These are phyloP conservation scores for Dipodomys ordii DNA, from an alignment of 2,113 vertebrate species.

Conservation along the genomic window DNA sequence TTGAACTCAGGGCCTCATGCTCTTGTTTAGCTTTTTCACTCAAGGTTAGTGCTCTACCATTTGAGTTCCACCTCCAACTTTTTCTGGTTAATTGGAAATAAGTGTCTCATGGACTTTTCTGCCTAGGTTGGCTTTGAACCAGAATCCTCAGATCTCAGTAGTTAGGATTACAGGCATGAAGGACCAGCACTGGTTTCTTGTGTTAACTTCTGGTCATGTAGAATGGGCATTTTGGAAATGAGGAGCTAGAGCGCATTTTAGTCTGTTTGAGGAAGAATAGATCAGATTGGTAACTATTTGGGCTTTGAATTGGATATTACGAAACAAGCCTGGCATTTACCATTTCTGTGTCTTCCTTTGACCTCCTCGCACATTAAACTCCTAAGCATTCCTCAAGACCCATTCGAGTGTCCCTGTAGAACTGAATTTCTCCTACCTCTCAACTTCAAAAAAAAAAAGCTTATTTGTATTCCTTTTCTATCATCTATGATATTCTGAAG, in stretches of 20 bases:
- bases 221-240: background rate
- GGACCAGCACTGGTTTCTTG: background rate
- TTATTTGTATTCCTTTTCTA: conserved; percentile 46
- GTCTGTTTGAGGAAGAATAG: background rate
- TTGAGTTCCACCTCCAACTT: too few relatives aligned
- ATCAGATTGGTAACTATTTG: background rate
- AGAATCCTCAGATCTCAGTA: too few relatives aligned
- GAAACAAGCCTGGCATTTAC: background rate
- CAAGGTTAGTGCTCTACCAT: too few relatives aligned
- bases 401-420: background rate
- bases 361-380: background rate
- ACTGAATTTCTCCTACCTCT: background rate
- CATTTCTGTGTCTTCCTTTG: background rate
- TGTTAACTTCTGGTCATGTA: conserved; percentile 1
- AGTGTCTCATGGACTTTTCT: too few relatives aligned
- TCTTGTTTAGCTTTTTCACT: too few relatives aligned
- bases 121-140: too few relatives aligned
- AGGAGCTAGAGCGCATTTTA: background rate
- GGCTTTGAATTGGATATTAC: background rate
- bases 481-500: conserved; percentile 41
- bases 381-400: conserved; percentile 51
- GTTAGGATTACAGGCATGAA: too few relatives aligned
- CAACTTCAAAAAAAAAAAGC: background rate
- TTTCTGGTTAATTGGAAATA: too few relatives aligned
- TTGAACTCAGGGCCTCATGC: too few relatives aligned